phyloP scores from a whole-genome alignment of 2,888 invertebrate species.

The Melangyna quadrimaculata region DNA sequence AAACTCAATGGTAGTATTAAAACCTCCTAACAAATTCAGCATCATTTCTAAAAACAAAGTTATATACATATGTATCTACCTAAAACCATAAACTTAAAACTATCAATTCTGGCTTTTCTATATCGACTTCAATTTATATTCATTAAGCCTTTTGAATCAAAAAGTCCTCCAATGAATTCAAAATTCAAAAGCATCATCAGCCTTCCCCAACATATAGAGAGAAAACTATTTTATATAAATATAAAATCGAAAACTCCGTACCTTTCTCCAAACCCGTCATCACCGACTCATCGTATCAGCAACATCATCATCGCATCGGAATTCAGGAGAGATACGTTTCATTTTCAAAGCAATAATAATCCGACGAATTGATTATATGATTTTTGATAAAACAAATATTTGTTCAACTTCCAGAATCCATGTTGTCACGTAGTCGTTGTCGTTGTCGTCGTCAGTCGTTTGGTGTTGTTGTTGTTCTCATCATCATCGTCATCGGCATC shows the following conservation, averaged over 20 bases:
- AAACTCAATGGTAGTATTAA: too few species aligned
- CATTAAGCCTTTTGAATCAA: conserved; percentile 14
- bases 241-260: neutral
- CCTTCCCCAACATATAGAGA: neutral
- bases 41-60: too few species aligned
- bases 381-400: conserved; percentile 71
- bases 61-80: too few species aligned
- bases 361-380: conserved; percentile 69
- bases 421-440: conserved; percentile 60
- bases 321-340: conserved; percentile 6
- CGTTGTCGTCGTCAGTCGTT: neutral
- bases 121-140: conserved; percentile 2
- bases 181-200: neutral
- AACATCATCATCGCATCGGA: neutral
- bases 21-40: too few species aligned
- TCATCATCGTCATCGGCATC: neutral
- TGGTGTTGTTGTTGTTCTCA: conserved; percentile 12
- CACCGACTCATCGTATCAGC: too few species aligned
- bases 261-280: neutral
- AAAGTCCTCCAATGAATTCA: conserved; percentile 14
- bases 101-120: conserved; percentile 8
- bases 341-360: conserved; percentile 44
- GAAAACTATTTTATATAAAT: too few species aligned
- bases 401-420: conserved; percentile 66
- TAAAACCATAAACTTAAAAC: conserved; percentile 4